These are phyloP conservation scores for Orthosia gracilis DNA, from an alignment of 2,888 invertebrate species.

Conservation along the genomic window DNA sequence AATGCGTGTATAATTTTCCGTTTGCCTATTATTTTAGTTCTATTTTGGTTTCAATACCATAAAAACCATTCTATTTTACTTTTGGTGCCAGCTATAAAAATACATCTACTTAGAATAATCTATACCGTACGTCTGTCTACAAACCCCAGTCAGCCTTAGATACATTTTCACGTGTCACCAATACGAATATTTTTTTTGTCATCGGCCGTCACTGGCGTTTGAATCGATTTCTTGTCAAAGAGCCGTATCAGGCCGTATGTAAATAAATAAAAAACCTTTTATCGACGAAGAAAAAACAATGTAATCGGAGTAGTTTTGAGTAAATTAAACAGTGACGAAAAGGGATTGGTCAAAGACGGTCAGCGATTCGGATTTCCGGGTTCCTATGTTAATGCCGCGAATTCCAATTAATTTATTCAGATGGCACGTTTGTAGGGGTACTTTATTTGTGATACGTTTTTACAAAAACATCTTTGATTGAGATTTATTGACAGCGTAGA, in stretches of 20 bases:
- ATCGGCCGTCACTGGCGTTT: conserved; percentile 19
- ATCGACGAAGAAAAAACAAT: conserved; percentile 20
- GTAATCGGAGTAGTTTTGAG: conserved; percentile 52
- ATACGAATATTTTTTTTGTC: conserved; percentile 53
- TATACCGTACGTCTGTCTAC: not conserved
- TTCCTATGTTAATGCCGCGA: conserved; percentile 60
- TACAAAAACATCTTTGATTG: conserved; percentile 31
- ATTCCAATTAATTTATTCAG: conserved; percentile 65
- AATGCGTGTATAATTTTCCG: too few species aligned
- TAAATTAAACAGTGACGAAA: conserved; percentile 63
- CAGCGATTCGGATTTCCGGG: conserved; percentile 49
- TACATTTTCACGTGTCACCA: conserved; percentile 41
- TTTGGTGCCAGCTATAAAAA: conserved; percentile 11
- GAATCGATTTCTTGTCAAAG: conserved; percentile 34
- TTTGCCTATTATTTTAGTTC: not conserved
- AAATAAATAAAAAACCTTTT: conserved; percentile 45
- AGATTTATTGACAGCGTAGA: conserved; percentile 6
- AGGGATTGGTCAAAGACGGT: conserved; percentile 54
- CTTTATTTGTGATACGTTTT: conserved; percentile 51
- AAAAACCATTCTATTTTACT: not conserved
- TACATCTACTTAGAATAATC: not conserved
- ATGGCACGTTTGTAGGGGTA: conserved; percentile 34
- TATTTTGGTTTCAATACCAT: not conserved
- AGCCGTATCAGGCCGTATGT: conserved; percentile 12
- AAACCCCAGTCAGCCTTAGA: conserved; percentile 14